phyloP scores from a whole-genome alignment of 2,888 invertebrate species.

The Lycaena phlaeas region DNA sequence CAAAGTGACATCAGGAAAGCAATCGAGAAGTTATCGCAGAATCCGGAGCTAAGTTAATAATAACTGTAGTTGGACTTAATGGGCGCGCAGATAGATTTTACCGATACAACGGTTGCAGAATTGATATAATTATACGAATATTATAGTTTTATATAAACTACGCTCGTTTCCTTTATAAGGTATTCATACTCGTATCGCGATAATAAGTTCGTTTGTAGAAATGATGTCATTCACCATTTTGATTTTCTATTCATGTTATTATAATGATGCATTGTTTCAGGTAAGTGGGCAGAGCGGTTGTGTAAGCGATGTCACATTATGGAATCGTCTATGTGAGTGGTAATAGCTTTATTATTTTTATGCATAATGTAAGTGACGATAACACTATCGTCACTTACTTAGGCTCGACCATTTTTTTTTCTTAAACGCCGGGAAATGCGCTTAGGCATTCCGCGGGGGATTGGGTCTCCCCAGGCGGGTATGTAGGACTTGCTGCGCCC shows the following conservation, averaged over 20 bases:
- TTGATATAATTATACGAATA: constrained; percentile 40
- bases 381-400: too few species aligned
- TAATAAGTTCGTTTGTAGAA: constrained; percentile 27
- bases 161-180: background rate
- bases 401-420: too few species aligned
- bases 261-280: constrained; percentile 71
- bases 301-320: constrained; percentile 39
- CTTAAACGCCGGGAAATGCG: too few species aligned
- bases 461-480: too few species aligned
- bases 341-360: background rate
- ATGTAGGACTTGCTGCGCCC: too few species aligned
- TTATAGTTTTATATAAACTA: constrained; percentile 19
- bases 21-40: constrained; percentile 29
- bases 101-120: constrained; percentile 28
- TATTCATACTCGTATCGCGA: constrained; percentile 13
- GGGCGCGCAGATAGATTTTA: constrained; percentile 29
- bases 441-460: too few species aligned
- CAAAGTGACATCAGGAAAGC: constrained; percentile 23
- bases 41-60: constrained; percentile 34
- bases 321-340: constrained; percentile 1
- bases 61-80: constrained; percentile 35
- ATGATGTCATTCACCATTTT: constrained; percentile 41
- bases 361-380: background rate
- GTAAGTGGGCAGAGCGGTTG: constrained; percentile 57
- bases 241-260: constrained; percentile 51